Percentiles rank a stretch among this genome's conserved stretches.
phyloP scores from a whole-genome alignment of 1,140 invertebrate genomes.

The Drosophila takahashii region DNA sequence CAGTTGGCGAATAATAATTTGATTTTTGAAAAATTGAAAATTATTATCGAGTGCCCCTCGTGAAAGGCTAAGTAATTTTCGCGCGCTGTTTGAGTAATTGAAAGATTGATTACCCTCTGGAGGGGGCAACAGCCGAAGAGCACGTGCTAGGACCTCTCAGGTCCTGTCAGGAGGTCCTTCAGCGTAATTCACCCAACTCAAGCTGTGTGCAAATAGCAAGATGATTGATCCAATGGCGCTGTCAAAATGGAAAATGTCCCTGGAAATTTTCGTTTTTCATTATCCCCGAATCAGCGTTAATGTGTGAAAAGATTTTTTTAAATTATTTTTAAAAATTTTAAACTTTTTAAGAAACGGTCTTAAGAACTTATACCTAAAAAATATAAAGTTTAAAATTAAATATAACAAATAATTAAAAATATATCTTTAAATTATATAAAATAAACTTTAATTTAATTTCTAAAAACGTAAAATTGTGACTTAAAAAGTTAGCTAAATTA shows the following conservation, averaged over 20 bases:
- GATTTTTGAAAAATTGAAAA: slow-evolving; percentile 48
- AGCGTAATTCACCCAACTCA: slow-evolving; percentile 2
- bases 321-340: no score
- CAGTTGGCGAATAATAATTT: slow-evolving; percentile 59
- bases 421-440: no score
- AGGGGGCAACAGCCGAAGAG: slow-evolving; percentile 2
- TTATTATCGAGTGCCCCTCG: slow-evolving; percentile 39
- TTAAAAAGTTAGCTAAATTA: no score
- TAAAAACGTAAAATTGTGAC: no score
- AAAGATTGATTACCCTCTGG: slow-evolving; percentile 58
- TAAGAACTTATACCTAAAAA: not conserved
- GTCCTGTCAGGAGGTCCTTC: slow-evolving; percentile 11
- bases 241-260: not conserved
- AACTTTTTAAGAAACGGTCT: no score
- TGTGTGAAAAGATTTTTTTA: not conserved
- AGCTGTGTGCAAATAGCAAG: slow-evolving; percentile 15
- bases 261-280: not conserved
- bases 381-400: no score
- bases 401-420: no score
- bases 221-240: slow-evolving; percentile 24
- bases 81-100: slow-evolving; percentile 44
- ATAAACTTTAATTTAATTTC: no score
- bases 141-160: slow-evolving; percentile 32
- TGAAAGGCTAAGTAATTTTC: slow-evolving; percentile 25
- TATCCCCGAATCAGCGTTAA: no score